phyloP scores from a whole-genome alignment of 2,888 invertebrate genomes.

The Chloroclysta siterata region DNA sequence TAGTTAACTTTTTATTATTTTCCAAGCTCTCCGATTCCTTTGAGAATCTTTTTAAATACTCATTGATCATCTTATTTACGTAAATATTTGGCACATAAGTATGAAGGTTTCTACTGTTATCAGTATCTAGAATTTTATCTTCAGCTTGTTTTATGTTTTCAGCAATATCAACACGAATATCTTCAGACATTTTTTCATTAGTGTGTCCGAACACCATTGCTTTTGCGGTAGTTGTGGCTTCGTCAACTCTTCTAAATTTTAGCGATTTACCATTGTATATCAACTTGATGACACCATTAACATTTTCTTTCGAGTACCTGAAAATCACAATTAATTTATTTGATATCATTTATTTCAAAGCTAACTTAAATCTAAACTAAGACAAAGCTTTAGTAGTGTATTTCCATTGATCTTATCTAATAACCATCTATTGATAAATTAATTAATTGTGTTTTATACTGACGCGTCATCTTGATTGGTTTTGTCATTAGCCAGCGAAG shows the following conservation, averaged over 20 bases:
- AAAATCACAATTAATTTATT: constrained; percentile 37
- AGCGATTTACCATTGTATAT: constrained; percentile 67
- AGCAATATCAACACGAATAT: constrained; percentile 1
- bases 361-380: background rate
- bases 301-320: constrained; percentile 55
- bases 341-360: background rate
- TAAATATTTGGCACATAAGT: constrained; percentile 42
- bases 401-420: constrained; percentile 1
- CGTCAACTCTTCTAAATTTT: constrained; percentile 46
- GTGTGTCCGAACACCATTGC: background rate
- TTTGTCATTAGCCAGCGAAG: constrained; percentile 45
- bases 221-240: background rate
- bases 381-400: background rate
- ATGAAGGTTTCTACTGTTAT: background rate
- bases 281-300: constrained; percentile 63
- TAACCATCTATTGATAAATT: constrained; percentile 7
- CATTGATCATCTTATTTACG: constrained; percentile 52
- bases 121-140: constrained; percentile 4
- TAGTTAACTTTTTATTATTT: constrained; percentile 29
- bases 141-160: constrained; percentile 5
- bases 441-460: constrained; percentile 40
- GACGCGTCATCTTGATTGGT: constrained; percentile 50
- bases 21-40: constrained; percentile 29
- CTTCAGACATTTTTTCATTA: background rate
- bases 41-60: constrained; percentile 50